Percentiles rank a stretch among this genome's conserved stretches.
Conservation (phyloP, 2,888 invertebrate genomes). For the Chrysolina americana region DNA sequence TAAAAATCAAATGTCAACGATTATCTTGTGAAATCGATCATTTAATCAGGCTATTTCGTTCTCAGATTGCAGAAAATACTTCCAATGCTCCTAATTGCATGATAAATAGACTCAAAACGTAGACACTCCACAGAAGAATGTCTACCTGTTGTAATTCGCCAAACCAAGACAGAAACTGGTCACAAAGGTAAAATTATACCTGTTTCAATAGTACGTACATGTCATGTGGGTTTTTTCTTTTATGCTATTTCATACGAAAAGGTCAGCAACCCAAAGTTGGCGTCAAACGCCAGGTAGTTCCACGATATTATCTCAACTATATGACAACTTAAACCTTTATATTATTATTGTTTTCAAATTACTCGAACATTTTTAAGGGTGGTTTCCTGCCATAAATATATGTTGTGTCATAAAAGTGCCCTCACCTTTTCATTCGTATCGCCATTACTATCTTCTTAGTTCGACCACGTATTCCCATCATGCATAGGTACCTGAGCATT, state of each 20-base stretch:
- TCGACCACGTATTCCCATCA: not conserved
- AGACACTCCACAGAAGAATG: not conserved
- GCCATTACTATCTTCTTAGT: constrained; percentile 10
- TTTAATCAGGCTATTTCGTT: too few species aligned
- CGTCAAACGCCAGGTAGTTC: constrained; percentile 49
- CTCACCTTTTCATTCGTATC: constrained; percentile 18
- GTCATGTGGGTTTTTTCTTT: constrained; percentile 10
- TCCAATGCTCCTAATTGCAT: not conserved
- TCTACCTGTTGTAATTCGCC: constrained; percentile 10
- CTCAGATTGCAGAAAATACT: not conserved
- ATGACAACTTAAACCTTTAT: constrained; percentile 46
- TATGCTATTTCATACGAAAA: constrained; percentile 28
- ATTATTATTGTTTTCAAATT: constrained; percentile 51
- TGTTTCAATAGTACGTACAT: constrained; percentile 12
- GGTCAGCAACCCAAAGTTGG: constrained; percentile 43
- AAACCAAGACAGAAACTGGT: not conserved
- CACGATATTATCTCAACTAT: constrained; percentile 49
- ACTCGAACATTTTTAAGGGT: constrained; percentile 40
- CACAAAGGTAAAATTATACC: constrained; percentile 13
- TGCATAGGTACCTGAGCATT: constrained; percentile 13
- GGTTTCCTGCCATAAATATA: constrained; percentile 51
- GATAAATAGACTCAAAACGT: not conserved
- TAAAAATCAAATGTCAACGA: too few species aligned
- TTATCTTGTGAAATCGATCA: too few species aligned
- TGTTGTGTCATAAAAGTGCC: constrained; percentile 45